Conservation (phyloP, 2,113 vertebrate species). For the Otolemur garnettii region DNA sequence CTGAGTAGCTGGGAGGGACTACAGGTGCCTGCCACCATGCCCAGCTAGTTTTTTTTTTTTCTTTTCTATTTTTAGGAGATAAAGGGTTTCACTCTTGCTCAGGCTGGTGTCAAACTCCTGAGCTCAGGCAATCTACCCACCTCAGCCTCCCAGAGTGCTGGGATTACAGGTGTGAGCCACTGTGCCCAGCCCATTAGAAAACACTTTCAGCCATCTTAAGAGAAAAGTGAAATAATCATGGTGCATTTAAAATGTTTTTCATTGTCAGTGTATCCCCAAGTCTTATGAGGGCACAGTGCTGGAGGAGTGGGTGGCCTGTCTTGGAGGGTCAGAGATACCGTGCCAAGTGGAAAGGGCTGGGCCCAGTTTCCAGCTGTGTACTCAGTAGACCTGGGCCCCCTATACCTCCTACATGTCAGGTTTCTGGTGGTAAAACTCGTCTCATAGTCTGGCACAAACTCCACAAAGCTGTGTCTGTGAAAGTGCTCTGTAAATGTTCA, state of each 20-base stretch:
- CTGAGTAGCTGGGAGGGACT: too few relatives aligned
- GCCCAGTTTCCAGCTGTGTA: not conserved
- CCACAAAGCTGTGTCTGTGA: not conserved
- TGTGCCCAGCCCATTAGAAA: not conserved
- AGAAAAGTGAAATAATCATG: not conserved
- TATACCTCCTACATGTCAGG: not conserved
- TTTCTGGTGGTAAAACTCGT: not conserved
- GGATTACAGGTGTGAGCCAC: too few relatives aligned
- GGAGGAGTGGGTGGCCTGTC: not conserved
- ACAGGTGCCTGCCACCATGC: too few relatives aligned
- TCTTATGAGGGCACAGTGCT: not conserved
- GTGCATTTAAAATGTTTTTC: not conserved
- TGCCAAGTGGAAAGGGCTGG: not conserved
- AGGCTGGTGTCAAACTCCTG: too few relatives aligned
- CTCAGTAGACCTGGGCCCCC: too few relatives aligned
- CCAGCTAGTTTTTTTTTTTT: too few relatives aligned
- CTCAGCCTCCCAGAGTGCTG: too few relatives aligned
- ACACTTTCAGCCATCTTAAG: not conserved
- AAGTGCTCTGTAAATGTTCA: not conserved
- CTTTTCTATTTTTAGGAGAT: too few relatives aligned
- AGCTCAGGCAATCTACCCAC: too few relatives aligned
- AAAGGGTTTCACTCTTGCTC: too few relatives aligned
- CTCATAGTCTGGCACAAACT: rapidly evolving
- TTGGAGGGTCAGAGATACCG: not conserved
- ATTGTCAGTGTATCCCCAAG: not conserved